Conservation (phyloP, 2,888 invertebrate genomes). For the Ceraclea dissimilis region DNA sequence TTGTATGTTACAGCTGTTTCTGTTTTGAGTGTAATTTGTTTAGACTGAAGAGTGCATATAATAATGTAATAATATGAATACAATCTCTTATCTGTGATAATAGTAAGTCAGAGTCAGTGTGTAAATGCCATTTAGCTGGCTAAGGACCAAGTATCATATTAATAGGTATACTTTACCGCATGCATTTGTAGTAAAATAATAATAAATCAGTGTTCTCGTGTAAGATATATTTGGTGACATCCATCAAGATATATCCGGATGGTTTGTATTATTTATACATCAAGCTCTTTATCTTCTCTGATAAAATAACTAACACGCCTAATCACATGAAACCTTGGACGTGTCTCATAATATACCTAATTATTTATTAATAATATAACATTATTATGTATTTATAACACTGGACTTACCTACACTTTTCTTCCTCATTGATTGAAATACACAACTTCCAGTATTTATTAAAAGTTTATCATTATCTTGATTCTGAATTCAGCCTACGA, state of each 20-base stretch:
- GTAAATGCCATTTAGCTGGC: constrained; percentile 2
- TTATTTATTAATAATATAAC: too few relatives aligned
- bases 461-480: too few relatives aligned
- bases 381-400: too few relatives aligned
- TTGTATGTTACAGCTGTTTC: too few relatives aligned
- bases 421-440: too few relatives aligned
- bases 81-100: not conserved
- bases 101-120: not conserved
- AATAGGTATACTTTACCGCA: not conserved
- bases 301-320: constrained; percentile 7
- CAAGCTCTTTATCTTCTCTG: not conserved
- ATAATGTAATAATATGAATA: not conserved
- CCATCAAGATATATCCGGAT: constrained; percentile 12
- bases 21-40: too few relatives aligned
- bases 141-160: not conserved
- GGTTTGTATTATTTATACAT: constrained; percentile 16
- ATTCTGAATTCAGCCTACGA: too few relatives aligned
- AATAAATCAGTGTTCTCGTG: not conserved
- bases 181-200: not conserved
- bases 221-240: constrained; percentile 6
- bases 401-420: too few relatives aligned
- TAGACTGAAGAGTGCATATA: not conserved
- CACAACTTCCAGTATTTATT: too few relatives aligned
- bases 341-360: too few relatives aligned
- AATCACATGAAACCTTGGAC: constrained; percentile 7